Evolutionary conservation across 2,888 invertebrate species (phyloP).

Genomic region (Rutpela maculata): DNA sequence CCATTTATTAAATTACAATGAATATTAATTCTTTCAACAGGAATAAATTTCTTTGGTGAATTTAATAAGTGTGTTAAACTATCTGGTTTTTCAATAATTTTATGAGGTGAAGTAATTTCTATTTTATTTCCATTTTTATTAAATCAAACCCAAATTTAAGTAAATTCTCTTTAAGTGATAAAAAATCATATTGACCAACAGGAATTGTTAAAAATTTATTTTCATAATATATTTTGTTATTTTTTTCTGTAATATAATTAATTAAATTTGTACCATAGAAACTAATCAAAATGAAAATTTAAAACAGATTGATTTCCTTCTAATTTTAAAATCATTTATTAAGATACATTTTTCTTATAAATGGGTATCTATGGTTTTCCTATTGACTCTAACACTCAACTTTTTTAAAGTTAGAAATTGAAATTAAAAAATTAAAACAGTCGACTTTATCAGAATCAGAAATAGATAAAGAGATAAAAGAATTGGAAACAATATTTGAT

Average conservation of each 20-base stretch:
- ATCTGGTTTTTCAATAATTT: background rate
- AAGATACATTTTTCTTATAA: background rate
- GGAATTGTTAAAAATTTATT: background rate
- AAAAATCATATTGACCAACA: constrained; percentile 20
- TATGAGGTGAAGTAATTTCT: constrained; percentile 11
- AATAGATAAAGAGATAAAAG: background rate
- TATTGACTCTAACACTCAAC: no score
- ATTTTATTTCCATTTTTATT: constrained; percentile 21
- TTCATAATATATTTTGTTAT: background rate
- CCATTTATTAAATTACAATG: no score
- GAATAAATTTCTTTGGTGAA: no score
- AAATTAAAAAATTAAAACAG: background rate
- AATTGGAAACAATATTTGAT: no score
- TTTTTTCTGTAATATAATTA: background rate
- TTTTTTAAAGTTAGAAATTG: background rate
- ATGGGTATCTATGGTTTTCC: background rate
- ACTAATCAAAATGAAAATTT: background rate
- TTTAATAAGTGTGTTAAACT: no score
- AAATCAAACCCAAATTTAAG: constrained; percentile 24
- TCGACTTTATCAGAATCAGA: no score
- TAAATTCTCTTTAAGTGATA: constrained; percentile 19
- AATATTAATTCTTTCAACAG: background rate
- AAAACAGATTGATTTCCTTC: background rate
- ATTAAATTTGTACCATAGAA: background rate
- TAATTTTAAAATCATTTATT: background rate